A percentile compares a stretch with the other conserved stretches of the same genome.
Conservation (phyloP, 2,113 vertebrate species). For the Eretmochelys imbricata region DNA sequence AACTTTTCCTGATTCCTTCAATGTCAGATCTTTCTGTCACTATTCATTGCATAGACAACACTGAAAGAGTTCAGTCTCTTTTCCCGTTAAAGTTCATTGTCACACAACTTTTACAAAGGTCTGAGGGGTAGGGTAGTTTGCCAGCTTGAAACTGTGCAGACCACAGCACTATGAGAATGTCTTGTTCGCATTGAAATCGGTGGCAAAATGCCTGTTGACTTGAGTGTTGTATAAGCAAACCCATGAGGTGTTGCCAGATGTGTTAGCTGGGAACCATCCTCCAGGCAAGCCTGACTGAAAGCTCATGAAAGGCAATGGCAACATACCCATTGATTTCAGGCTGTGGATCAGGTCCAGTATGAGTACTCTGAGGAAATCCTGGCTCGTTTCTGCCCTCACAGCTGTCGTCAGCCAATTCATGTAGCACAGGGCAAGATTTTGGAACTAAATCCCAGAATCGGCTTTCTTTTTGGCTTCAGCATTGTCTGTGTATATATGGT, state of each 20-base stretch:
- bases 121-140: background rate
- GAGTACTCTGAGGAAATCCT: background rate
- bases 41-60: background rate
- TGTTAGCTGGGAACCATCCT: background rate
- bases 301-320: background rate
- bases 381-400: background rate
- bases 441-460: background rate
- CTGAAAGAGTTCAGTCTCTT: background rate
- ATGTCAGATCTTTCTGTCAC: background rate
- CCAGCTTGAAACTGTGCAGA: background rate
- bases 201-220: background rate
- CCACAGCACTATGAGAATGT: accelerated
- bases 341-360: background rate
- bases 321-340: background rate
- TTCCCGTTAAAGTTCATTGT: background rate
- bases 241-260: background rate
- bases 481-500: too few species aligned
- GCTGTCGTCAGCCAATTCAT: background rate
- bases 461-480: background rate
- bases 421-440: background rate
- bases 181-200: accelerated
- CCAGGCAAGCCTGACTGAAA: background rate
- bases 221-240: accelerated
- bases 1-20: background rate
- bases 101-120: background rate